These are phyloP conservation scores for Pseudorectes ferrugineus DNA, from an alignment of 2,113 vertebrate genomes.

Conservation along the genomic window DNA sequence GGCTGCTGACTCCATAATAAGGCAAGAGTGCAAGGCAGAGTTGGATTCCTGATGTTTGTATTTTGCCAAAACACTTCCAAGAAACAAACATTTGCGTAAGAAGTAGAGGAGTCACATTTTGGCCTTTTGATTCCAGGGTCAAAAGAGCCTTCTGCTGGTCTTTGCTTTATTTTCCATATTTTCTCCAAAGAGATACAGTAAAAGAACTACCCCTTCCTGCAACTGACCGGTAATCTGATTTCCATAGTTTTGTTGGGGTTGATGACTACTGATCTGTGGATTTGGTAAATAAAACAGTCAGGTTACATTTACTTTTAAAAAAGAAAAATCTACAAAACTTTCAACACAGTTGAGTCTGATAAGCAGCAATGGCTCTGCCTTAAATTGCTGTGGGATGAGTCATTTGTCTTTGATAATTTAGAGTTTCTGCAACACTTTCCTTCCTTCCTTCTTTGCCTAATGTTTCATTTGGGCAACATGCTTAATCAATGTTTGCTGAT, in stretches of 20 bases:
- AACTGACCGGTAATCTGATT: background rate
- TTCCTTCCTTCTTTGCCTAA: conserved; percentile 41
- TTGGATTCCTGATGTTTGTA: background rate
- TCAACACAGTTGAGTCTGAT: background rate
- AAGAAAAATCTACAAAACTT: background rate
- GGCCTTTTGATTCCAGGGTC: background rate
- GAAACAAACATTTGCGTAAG: background rate
- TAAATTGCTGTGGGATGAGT: conserved; percentile 19
- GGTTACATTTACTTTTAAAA: background rate
- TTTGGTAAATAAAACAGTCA: background rate
- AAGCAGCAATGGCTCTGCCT: background rate
- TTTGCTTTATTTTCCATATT: background rate
- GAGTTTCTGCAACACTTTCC: background rate
- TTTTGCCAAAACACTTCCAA: background rate
- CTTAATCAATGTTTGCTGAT: conserved; percentile 74
- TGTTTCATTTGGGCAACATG: conserved; percentile 65
- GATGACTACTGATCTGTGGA: background rate
- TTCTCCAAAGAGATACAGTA: background rate
- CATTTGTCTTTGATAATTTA: conserved; percentile 39
- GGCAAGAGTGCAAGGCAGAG: background rate
- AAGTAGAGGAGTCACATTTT: background rate
- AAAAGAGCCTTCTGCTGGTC: background rate
- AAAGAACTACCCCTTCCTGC: background rate
- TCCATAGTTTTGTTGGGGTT: background rate
- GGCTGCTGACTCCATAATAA: background rate